Evolutionary conservation across 2,113 vertebrate species (phyloP), one percentile per base, ranked within the genome.

Genomic region (Neolamprologus sp.): DNA sequence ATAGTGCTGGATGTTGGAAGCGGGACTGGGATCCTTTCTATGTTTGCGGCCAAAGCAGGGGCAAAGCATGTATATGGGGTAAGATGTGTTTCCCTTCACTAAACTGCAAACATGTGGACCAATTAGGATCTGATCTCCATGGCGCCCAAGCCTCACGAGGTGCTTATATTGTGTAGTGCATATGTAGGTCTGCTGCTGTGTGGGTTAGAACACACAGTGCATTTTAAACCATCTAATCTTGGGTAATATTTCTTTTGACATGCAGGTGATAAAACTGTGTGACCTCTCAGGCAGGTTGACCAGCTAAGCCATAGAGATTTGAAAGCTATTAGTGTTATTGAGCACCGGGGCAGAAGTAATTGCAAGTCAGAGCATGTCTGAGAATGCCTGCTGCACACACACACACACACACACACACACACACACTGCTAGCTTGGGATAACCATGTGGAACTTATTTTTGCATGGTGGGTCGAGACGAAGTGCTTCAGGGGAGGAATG

Each of bases 21-120:
- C n/a, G 98, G 99, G 35, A 99, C 99, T 0, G 98, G 99, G 55
- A 99, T 99, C 93, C 97, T 99, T 40, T 98, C 98, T 87, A 99
- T 99, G 98, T 99, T 99, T 68, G 99, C 99, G 10, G 98, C 99
- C 88, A 99, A 99, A 92, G 99, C 99, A 2, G 99, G 99, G 84
- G 98, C 99, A 40, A 98, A 97, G 95, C 98, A 99, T 40, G 98
- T 99, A 55, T 99, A 98, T 14, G 99, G 98, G 98, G 98, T 99
- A 96, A 98, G 98, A 90, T 8, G 2, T 2, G 10, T 57, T 73
- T 83, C 12, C 28, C 19, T 53, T 26, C 19, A 30, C 17, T 49
- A 54, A 19, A 23, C 9, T 14, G 12, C 49, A 80, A 84, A 63
- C 58, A 37, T 9, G 21, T 53, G 16, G 26, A 63, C 42, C 68